Base-by-base conservation (phyloP, 2,797 vertebrate genomes). In the Sorex maritimensis region DNA sequence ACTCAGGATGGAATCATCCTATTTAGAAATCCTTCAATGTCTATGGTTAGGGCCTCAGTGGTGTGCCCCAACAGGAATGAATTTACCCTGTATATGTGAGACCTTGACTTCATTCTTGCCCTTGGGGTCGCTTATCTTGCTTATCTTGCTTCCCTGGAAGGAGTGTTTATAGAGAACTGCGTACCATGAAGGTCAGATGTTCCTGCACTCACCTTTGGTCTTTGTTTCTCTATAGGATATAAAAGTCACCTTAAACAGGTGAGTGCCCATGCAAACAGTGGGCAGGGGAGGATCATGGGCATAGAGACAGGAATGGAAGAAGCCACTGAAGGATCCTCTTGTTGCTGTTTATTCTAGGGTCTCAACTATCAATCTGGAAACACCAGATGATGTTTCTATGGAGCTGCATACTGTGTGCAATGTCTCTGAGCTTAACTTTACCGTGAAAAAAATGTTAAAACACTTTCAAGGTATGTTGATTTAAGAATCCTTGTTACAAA, bases 391-490 rank as follows among this genome's bases (percentile, higher is more conserved):
- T 4, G 0, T 73, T 1, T 30, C 68, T 41, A 38, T 88, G 83
- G 80, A 95, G 46, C 2, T 94, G 58, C 55, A 19, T 0, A 88
- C 88, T 4, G 8, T 4, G 1, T 95, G 81, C 11, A 41, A 77
- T 30, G 86, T 95, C 52, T 41, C 83, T 4, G 86, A 95, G 86
- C 46, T 94, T 17, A 94, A 93, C 75, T 88, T 93, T 5, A 90
- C 95, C 28, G 19, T 92, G 69, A 95, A n/a, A 88, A 81, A 71
- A 8, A 5, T 75, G 23, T 34, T 96, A 74, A 88, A 44, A 23
- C 19, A 19, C 23, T 26, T 52, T 30, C 91, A 86, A 95, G 94
- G 91, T 97, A 67, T 5, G 74, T 81, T 30, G 72, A 34, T 5
- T 23, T 19, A 79, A 52, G 17, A 44, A 34, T 34, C 34, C 34